phyloP scores from a whole-genome alignment of 1,140 invertebrate genomes.

The Contarinia nasturtii region DNA sequence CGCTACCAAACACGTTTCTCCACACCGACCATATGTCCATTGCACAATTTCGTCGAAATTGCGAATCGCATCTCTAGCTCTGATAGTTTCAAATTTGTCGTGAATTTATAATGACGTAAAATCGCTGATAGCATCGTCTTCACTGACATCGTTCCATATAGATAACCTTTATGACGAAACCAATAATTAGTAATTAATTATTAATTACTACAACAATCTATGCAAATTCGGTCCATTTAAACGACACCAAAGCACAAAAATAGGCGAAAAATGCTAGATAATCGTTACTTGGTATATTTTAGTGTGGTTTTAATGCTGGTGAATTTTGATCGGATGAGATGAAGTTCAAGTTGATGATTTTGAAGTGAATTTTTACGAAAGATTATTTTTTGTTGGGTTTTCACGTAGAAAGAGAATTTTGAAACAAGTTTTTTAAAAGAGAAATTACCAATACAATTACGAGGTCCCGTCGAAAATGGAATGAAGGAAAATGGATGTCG shows the following conservation, averaged over 20 bases:
- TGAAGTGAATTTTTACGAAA: not conserved
- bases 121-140: not conserved
- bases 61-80: no score
- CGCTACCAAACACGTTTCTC: no score
- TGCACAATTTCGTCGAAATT: no score
- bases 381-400: not conserved
- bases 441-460: slow-evolving; percentile 35
- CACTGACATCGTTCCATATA: not conserved
- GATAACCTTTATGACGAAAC: not conserved
- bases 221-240: no score
- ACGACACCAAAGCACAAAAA: no score
- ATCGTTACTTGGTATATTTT: no score
- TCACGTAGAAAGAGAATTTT: not conserved
- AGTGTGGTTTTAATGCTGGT: no score
- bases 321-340: not conserved
- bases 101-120: not conserved
- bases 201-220: no score
- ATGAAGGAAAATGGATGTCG: slow-evolving; percentile 31
- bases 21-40: no score
- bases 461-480: slow-evolving; percentile 38
- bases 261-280: no score
- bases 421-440: no score
- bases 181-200: no score
- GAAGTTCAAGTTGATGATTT: not conserved
- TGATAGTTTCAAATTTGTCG: not conserved